Base-by-base conservation (phyloP, 2,888 invertebrate species). In the Thymelicus sylvestris region DNA sequence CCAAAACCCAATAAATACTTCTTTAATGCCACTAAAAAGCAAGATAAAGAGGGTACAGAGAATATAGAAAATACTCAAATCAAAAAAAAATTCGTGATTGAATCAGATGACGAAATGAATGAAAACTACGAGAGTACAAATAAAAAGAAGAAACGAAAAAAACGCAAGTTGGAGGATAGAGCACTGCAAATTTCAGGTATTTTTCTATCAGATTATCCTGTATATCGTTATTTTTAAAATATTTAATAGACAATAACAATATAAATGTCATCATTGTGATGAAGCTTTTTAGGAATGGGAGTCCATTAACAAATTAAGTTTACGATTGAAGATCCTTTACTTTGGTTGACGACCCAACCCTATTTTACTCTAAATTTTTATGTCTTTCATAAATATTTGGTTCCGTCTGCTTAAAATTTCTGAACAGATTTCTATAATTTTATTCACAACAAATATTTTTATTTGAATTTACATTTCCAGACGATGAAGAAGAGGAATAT, bases 181-280 rank as follows among this genome's bases (percentile, higher is more conserved):
- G 91, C 89, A 8, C 75, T 94, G 44, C 90, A 91, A 73, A 90
- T 94, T 74, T 94, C 94, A 78, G 94, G 94, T 93, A 80, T 69
- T 24, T 63, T 67, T 24, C 2, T 24, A 48, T 10, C 12, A 44
- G 19, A 19, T 19, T 19, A 19, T 19, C 19, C 2, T 24, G 24
- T 24, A 24, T 31, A 31, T 31, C 31, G 31, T 31, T 31, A 31
- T 31, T 31, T 31, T 3, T 31, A 31, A 31, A 31, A 31, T 31
- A 31, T 31, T 31, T 2, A 31, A 31, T 31, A 24, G 1, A 31
- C 31, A 19, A 31, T 31, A 31, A 31, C 31, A 3, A 31, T 31
- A 31, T 31, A 31, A 31, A 31, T 31, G 31, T 31, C 31, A 31
- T 31, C 31, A 31, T 31, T 31, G 31, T 31, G 31, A 31, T 31